Conservation (phyloP, 2,888 invertebrate species). For the Aporophyla nigra region DNA sequence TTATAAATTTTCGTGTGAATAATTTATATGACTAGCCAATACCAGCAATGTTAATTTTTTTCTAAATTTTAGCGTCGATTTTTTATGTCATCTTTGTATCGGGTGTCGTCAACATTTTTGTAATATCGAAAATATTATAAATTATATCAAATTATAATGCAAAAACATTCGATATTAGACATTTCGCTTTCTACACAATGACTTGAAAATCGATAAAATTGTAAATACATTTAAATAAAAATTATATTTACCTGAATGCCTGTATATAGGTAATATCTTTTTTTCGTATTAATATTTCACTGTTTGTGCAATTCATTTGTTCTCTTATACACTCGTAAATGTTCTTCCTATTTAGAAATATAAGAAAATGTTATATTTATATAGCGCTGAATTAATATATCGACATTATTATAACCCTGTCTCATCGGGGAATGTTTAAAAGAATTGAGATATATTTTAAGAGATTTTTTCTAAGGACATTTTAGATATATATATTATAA, state of each 20-base stretch:
- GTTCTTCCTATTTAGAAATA: conserved; percentile 87
- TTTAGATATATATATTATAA: conserved; percentile 81
- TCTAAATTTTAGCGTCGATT: conserved; percentile 45
- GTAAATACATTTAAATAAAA: conserved; percentile 48
- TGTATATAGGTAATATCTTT: conserved; percentile 70
- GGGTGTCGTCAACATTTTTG: conserved; percentile 14
- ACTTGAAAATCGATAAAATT: conserved; percentile 22
- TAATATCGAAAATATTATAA: conserved; percentile 4
- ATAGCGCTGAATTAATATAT: conserved; percentile 83
- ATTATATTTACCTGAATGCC: conserved; percentile 55
- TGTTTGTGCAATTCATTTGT: conserved; percentile 88
- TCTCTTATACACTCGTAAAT: conserved; percentile 84
- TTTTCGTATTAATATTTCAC: conserved; percentile 80
- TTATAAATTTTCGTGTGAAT: conserved; percentile 74
- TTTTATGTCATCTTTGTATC: conserved; percentile 27
- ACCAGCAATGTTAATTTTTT: conserved; percentile 45
- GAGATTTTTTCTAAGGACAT: conserved; percentile 88
- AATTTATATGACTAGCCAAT: conserved; percentile 71
- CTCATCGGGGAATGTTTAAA: conserved; percentile 77
- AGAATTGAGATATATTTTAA: conserved; percentile 90
- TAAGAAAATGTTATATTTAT: conserved; percentile 88
- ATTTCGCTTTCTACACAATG: conserved; percentile 8
- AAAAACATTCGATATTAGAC: conserved; percentile 8
- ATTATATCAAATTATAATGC: neutral
- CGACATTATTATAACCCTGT: conserved; percentile 77